phyloP scores from a whole-genome alignment of 1,140 invertebrate genomes.

The Cecropterus lyciades region DNA sequence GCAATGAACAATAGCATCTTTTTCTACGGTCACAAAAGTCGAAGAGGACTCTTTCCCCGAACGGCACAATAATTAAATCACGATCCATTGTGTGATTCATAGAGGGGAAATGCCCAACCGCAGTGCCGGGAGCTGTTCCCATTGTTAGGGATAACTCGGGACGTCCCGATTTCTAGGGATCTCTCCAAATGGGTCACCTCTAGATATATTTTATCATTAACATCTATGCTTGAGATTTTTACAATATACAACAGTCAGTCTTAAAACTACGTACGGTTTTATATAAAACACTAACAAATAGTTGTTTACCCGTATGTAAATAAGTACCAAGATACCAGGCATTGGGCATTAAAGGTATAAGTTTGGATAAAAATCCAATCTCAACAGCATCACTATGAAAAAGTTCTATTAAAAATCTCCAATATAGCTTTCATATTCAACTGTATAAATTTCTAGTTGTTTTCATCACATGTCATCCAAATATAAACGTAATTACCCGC shows the following conservation, averaged over 20 bases:
- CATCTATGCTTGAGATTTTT: too few species aligned
- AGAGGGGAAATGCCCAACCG: conserved; percentile 37
- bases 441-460: not conserved
- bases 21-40: conserved; percentile 28
- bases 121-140: conserved; percentile 8
- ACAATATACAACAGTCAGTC: too few species aligned
- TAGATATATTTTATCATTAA: not conserved
- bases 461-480: not conserved
- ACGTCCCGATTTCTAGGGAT: conserved; percentile 14
- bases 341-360: too few species aligned
- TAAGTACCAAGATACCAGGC: too few species aligned
- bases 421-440: too few species aligned
- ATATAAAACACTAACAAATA: too few species aligned
- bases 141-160: conserved; percentile 20
- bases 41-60: conserved; percentile 27
- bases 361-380: too few species aligned
- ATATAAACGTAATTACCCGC: conserved; percentile 2
- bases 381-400: not conserved
- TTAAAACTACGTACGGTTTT: too few species aligned
- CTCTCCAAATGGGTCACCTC: not conserved
- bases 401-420: not conserved
- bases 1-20: conserved; percentile 22
- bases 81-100: conserved; percentile 36
- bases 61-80: conserved; percentile 44
- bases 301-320: too few species aligned